A percentile compares a stretch with the other conserved stretches of the same genome.
These are phyloP conservation scores for zebrafish (Danio rerio) DNA, from an alignment of 2,113 vertebrate species.

Conservation along the genomic window DNA sequence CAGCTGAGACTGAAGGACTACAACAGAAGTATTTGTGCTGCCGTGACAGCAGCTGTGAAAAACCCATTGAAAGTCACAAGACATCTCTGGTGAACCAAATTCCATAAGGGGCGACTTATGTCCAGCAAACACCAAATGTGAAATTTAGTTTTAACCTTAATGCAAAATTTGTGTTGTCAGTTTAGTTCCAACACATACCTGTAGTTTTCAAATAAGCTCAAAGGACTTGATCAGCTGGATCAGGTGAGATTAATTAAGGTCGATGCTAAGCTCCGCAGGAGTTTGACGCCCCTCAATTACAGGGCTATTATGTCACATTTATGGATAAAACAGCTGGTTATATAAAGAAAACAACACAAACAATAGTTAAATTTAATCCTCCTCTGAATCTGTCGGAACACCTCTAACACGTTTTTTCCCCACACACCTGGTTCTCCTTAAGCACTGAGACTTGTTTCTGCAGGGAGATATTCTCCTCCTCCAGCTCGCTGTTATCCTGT, in stretches of 20 bases:
- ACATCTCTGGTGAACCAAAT: conserved; percentile 26
- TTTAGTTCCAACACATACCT: too few species aligned
- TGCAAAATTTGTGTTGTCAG: too few species aligned
- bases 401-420: neutral
- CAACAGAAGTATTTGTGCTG: conserved; percentile 47
- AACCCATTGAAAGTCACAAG: conserved; percentile 32
- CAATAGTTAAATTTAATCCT: neutral
- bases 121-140: neutral
- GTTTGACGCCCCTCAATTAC: neutral
- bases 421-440: conserved; percentile 81
- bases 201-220: too few species aligned
- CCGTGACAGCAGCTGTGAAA: neutral
- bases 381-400: neutral
- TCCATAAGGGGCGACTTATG: conserved; percentile 25
- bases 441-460: conserved; percentile 84
- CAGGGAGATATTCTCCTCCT: conserved; percentile 85
- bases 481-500: conserved; percentile 82
- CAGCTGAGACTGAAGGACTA: conserved; percentile 31
- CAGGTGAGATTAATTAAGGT: too few species aligned
- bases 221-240: too few species aligned
- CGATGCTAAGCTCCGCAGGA: too few species aligned
- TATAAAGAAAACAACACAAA: neutral
- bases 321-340: neutral
- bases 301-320: neutral
- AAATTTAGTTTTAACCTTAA: too few species aligned